Evolutionary conservation across 2,888 invertebrate genomes (phyloP), one percentile per base, ranked within the genome.

Genomic region (Pediacus dermestoides): DNA sequence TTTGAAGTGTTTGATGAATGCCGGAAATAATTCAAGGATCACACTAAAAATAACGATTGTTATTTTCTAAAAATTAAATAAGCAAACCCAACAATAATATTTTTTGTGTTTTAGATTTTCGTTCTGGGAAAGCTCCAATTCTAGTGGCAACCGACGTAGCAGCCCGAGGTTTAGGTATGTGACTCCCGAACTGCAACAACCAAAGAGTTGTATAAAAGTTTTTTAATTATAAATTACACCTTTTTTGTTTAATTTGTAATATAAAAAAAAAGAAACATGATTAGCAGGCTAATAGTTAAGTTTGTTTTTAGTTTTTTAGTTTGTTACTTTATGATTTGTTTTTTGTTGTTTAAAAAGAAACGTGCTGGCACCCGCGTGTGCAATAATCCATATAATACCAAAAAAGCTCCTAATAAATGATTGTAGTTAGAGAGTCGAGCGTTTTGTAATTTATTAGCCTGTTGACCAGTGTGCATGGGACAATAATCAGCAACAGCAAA

Each of bases 61-160:
- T n/a, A n/a, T n/a, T n/a, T n/a, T n/a, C n/a, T n/a, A n/a, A n/a
- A n/a, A n/a, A n/a, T n/a, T n/a, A n/a, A n/a, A n/a, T n/a, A n/a
- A n/a, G n/a, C n/a, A n/a, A n/a, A n/a, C n/a, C n/a, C n/a, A n/a
- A n/a, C n/a, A n/a, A n/a, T 42, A 21, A 16, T 23, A 13, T 8
- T 9, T 32, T 41, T 48, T 74, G 48, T 45, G 42, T 75, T 75
- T 53, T 73, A 88, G 89, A 88, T 76, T 90, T 89, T 72, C 78
- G 88, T 65, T 78, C 80, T 68, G 87, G 88, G 48, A 84, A 86
- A 72, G 83, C 86, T 44, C 87, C 88, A 37, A 91, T 94, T 68
- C 77, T 94, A 58, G 88, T 94, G 48, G 94, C 94, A 50, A 94
- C 94, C 25, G 94, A 94, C 71, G 94, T 94, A 50, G 94, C 94